phyloP scores from a whole-genome alignment of 2,797 vertebrate species.

The Amniataba percoides region DNA sequence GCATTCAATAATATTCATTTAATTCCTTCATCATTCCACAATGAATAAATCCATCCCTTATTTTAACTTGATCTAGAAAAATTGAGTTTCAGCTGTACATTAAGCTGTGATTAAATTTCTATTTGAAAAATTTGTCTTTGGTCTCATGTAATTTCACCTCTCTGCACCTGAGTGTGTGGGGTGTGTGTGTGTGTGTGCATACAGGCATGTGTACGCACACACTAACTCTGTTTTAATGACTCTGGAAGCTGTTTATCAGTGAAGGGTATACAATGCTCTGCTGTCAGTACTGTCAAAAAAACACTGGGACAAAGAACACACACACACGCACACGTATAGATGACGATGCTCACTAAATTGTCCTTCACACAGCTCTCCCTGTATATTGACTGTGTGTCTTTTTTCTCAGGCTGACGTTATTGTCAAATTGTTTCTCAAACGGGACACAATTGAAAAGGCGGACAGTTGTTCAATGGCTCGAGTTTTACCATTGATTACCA shows the following conservation, averaged over 20 bases:
- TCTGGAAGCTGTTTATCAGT: slow-evolving; percentile 80
- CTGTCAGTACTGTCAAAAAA: slow-evolving; percentile 80
- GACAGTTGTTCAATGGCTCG: slow-evolving; percentile 97
- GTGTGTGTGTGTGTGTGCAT: slow-evolving; percentile 13
- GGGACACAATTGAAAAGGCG: slow-evolving; percentile 95
- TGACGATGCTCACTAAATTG: slow-evolving; percentile 87
- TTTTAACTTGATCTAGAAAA: slow-evolving; percentile 36
- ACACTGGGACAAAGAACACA: slow-evolving; percentile 77
- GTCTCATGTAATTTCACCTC: slow-evolving; percentile 38
- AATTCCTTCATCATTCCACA: slow-evolving; percentile 48
- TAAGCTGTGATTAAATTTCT: slow-evolving; percentile 52
- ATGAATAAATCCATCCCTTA: slow-evolving; percentile 40
- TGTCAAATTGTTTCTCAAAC: slow-evolving; percentile 99
- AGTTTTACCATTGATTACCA: slow-evolving; percentile 97
- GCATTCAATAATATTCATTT: slow-evolving; percentile 30
- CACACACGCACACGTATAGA: slow-evolving; percentile 67
- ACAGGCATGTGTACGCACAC: slow-evolving; percentile 2
- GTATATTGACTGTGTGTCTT: slow-evolving; percentile 92
- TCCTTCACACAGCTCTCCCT: slow-evolving; percentile 92
- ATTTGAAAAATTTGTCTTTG: slow-evolving; percentile 57
- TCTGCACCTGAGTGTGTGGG: slow-evolving; percentile 16
- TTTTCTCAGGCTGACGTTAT: slow-evolving; percentile 93
- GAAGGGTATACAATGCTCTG: slow-evolving; percentile 79
- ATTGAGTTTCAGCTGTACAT: slow-evolving; percentile 41
- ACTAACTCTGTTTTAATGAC: slow-evolving; percentile 76